Evolutionary conservation across 1,140 invertebrate genomes (phyloP), one percentile per base, ranked within the genome.

Genomic region (Calephelis virginiensis): DNA sequence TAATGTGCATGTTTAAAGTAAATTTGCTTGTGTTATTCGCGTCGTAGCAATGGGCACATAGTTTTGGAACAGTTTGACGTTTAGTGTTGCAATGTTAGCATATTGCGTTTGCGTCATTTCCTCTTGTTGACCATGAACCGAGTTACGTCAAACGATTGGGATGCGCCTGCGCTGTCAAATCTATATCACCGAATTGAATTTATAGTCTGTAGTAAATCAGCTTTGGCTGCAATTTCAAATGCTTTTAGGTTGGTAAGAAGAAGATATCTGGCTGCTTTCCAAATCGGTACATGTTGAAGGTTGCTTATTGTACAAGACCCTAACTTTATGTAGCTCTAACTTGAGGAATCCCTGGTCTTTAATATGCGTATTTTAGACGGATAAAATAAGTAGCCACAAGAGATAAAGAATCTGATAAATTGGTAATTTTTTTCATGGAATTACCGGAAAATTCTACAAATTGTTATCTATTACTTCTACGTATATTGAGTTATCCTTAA

Each of bases 121-220:
- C 86, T 89, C 76, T 79, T 68, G 78, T 62, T 84, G 88, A 85
- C 88, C 88, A 82, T 90, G 88, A 90, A 88, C 86, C 69, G 77
- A 40, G 81, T 88, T 86, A 89, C 86, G 84, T 90, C 83, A 86
- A 69, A 71, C 69, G 79, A 81, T 75, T 85, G 85, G 84, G 86
- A 89, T 85, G 85, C 82, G 83, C 82, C 86, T 84, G 87, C 79
- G 80, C 78, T 71, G 71, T 63, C 56, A 67, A 49, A 50, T 49
- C 48, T 50, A 38, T 14, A 62, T 38, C 47, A 40, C 11, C 40
- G 50, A 64, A 48, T 28, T 49, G 7, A 63, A 50, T 50, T 50
- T 50, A 50, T 50, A 50, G 48, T 14, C 14, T 14, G 8, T 43
- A 43, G 40, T 43, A 43, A 43, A 43, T 43, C 40, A 43, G 6